Evolutionary conservation across 2,888 invertebrate species (phyloP).

Genomic region (Phrixothrix hirtus): DNA sequence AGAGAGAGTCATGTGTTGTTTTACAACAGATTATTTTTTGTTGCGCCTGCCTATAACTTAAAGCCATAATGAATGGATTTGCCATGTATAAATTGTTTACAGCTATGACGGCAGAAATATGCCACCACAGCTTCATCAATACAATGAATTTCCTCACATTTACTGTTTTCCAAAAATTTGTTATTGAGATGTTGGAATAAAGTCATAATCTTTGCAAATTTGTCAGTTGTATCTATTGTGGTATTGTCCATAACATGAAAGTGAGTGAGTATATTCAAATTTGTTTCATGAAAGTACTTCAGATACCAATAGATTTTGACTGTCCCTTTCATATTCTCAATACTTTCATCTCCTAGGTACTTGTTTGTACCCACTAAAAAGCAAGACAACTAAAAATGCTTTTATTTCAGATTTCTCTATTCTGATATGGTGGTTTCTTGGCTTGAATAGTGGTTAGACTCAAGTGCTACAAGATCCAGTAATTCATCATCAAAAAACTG

Average conservation of each 20-base stretch:
- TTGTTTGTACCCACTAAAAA: conserved; percentile 35
- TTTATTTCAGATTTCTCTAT: conserved; percentile 11
- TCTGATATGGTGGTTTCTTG: conserved; percentile 10
- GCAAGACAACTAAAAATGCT: conserved; percentile 31
- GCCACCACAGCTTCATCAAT: conserved; percentile 30
- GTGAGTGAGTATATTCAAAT: conserved; percentile 37
- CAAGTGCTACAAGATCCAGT: background rate
- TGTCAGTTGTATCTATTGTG: conserved; percentile 32
- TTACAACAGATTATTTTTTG: no score
- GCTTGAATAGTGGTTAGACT: conserved; percentile 4
- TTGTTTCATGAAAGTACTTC: conserved; percentile 35
- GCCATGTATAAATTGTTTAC: no score
- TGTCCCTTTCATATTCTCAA: conserved; percentile 36
- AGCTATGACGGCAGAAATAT: no score
- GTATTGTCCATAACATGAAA: conserved; percentile 37
- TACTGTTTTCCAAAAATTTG: conserved; percentile 4
- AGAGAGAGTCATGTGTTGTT: no score
- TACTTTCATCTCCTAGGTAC: conserved; percentile 38
- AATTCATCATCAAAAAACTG: background rate
- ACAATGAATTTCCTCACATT: conserved; percentile 21
- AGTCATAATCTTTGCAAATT: conserved; percentile 39
- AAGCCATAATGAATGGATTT: no score
- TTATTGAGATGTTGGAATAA: conserved; percentile 34
- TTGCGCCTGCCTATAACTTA: no score
- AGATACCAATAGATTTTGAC: conserved; percentile 33